Evolutionary conservation across 2,113 vertebrate genomes (phyloP).

Genomic region (Hydrochoerus hydrochaeris): DNA sequence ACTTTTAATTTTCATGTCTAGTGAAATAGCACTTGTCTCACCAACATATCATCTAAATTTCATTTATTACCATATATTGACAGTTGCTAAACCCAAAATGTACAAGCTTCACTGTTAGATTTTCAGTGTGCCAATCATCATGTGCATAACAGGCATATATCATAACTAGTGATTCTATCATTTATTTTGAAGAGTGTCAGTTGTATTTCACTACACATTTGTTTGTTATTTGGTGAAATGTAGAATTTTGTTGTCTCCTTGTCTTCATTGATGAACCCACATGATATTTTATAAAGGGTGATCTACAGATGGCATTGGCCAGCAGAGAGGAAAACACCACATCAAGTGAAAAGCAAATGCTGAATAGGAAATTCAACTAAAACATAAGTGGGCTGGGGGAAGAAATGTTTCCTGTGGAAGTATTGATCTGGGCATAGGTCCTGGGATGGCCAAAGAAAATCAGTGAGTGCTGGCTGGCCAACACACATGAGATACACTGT

Average conservation of each 20-base stretch:
- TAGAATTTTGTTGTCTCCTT: neutral
- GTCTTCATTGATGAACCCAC: neutral
- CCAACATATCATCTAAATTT: slow-evolving; percentile 10
- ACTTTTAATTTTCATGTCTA: neutral
- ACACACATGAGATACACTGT: neutral
- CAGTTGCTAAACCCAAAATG: neutral
- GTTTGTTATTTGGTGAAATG: neutral
- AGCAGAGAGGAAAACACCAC: neutral
- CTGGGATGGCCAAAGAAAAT: neutral
- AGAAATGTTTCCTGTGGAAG: neutral
- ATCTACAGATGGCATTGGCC: neutral
- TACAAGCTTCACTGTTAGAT: neutral
- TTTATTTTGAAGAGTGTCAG: neutral
- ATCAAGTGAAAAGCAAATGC: neutral
- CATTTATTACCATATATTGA: neutral
- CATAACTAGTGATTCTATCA: neutral
- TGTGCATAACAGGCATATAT: neutral
- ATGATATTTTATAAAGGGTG: neutral
- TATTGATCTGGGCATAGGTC: neutral
- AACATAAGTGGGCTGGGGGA: neutral
- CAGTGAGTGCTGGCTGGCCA: neutral
- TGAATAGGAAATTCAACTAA: neutral
- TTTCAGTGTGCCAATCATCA: neutral
- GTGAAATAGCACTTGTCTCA: neutral
- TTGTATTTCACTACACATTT: neutral